Evolutionary conservation across 2,888 invertebrate genomes (phyloP).

Genomic region (Alcis repandata): DNA sequence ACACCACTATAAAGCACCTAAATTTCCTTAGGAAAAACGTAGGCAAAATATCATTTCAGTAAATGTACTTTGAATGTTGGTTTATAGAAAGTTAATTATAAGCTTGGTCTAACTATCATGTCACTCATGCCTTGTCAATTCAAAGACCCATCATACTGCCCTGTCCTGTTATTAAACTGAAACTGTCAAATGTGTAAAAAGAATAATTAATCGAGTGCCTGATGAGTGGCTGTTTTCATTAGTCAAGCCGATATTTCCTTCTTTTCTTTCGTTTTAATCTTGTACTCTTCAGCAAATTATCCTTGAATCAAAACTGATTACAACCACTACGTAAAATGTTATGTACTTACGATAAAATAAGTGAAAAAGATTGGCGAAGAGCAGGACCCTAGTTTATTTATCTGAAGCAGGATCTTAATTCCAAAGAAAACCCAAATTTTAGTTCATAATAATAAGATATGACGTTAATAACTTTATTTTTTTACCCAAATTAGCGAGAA

Average conservation of each 20-base stretch:
- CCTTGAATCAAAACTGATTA: no score
- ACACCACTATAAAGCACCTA: neutral
- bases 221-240: conserved; percentile 24
- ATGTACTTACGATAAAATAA: no score
- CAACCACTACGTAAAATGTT: no score
- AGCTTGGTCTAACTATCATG: conserved; percentile 5
- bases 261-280: no score
- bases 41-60: neutral
- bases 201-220: conserved; percentile 38
- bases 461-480: no score
- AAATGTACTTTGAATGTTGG: neutral
- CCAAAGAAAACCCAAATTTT: no score
- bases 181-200: conserved; percentile 24
- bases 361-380: no score
- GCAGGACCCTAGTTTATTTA: no score
- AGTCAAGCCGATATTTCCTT: neutral
- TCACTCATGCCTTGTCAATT: conserved; percentile 24
- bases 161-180: neutral
- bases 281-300: no score
- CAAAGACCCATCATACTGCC: conserved; percentile 18
- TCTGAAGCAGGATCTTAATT: no score
- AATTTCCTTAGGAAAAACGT: neutral
- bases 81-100: conserved; percentile 1
- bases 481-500: neutral
- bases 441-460: no score